A percentile compares a stretch with the other conserved stretches of the same genome.
These are phyloP conservation scores for Lutjanus argentimaculatus DNA, from an alignment of 2,797 vertebrate species.

Conservation along the genomic window DNA sequence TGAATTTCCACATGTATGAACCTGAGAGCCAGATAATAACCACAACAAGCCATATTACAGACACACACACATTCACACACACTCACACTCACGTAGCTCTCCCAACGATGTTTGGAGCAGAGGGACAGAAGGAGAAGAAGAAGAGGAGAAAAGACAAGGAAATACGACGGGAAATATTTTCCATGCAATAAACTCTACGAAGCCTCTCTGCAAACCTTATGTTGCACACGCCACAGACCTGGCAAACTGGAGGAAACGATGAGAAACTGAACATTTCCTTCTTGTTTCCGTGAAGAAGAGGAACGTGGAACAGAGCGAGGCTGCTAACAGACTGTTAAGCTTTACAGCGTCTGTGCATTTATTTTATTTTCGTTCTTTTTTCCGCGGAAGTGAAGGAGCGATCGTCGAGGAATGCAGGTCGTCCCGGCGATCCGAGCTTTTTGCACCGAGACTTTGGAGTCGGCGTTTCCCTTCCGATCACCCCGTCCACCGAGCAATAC, in stretches of 20 bases:
- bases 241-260: constrained; percentile 37
- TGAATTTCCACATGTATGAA: background rate
- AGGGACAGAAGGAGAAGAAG: constrained; percentile 40
- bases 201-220: constrained; percentile 56
- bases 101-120: constrained; percentile 25
- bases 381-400: constrained; percentile 48
- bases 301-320: constrained; percentile 21
- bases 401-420: constrained; percentile 72
- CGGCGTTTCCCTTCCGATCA: background rate
- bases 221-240: constrained; percentile 63
- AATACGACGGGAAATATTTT: constrained; percentile 55
- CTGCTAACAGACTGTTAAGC: constrained; percentile 73
- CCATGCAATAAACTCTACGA: constrained; percentile 84
- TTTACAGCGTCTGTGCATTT: constrained; percentile 40
- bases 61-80: constrained; percentile 18
- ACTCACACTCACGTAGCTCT: constrained; percentile 34
- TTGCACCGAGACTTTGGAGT: constrained; percentile 57
- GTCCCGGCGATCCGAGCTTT: constrained; percentile 59
- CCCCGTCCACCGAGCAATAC: constrained; percentile 60
- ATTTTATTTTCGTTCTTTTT: constrained; percentile 14
- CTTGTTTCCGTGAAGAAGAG: constrained; percentile 39
- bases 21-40: constrained; percentile 31
- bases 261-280: constrained; percentile 47
- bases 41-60: constrained; percentile 65
- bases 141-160: constrained; percentile 7